Base-by-base conservation (phyloP, 1,140 invertebrate genomes). In the Drosophila parabipectinata region DNA sequence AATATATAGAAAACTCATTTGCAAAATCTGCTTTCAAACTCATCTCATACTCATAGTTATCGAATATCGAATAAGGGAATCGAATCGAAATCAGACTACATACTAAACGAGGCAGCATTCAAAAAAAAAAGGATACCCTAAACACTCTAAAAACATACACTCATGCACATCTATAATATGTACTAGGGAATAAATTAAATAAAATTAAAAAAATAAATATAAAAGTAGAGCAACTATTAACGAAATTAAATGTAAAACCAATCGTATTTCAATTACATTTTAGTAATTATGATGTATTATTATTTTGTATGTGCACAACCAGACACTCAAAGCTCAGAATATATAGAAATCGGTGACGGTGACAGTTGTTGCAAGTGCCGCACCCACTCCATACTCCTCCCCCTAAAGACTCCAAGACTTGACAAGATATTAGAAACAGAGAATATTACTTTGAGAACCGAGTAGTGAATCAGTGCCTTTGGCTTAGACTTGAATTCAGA, bases 271-370 rank as follows among this genome's bases (percentile, higher is more conserved):
- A 78, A 82, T 87, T 88, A 87, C 75, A 82, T 76, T 82, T 88
- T 87, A 88, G 82, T 87, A 87, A 87, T 87, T 75, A 85, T 85
- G 54, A 87, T 87, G 78, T 85, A 78, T 87, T 78, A 82, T 88
- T 83, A 82, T 87, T 88, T 80, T 82, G 80, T 87, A 82, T 82
- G 74, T 82, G 64, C 47, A 64, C 44, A 72, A 21, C 57, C 18
- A 57, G 14, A 71, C 37, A 68, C 26, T 62, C 52, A 80, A 37
- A 37, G 12, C 18, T 18, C 10, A n/a, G 57, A 60, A 32, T n/a
- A 37, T n/a, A 69, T 57, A 80, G 62, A 71, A 60, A 74, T 15
- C n/a, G 30, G 52, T 44, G 21, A 77, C 76, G 75, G 74, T 84
- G 72, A 66, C 62, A 66, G 62, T 66, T 66, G 62, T 51, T 66